Evolutionary conservation across 2,888 invertebrate genomes (phyloP).

Genomic region (Limnephilus lunatus): DNA sequence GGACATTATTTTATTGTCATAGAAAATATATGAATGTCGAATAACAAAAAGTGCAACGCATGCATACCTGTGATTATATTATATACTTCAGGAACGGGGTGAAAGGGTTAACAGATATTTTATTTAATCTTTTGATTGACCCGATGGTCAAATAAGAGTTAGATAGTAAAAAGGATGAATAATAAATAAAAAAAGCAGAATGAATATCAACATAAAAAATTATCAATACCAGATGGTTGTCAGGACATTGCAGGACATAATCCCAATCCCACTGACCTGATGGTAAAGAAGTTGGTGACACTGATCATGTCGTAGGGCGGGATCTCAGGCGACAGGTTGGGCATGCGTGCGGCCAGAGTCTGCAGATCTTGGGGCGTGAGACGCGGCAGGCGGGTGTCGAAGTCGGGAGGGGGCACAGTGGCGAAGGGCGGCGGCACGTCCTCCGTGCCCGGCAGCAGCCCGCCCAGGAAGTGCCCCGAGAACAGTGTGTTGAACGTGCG

Average conservation of each 20-base stretch:
- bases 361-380: constrained; percentile 81
- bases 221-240: too few species aligned
- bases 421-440: constrained; percentile 91
- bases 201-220: too few species aligned
- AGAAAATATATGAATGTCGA: too few species aligned
- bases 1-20: too few species aligned
- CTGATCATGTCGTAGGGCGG: constrained; percentile 83
- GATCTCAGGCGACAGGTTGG: constrained; percentile 81
- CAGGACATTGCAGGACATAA: neutral
- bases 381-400: constrained; percentile 85
- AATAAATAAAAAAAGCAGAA: too few species aligned
- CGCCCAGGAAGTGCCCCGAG: constrained; percentile 90
- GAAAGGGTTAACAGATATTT: too few species aligned
- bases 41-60: too few species aligned
- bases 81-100: too few species aligned
- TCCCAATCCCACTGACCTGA: constrained; percentile 72
- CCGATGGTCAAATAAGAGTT: too few species aligned
- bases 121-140: too few species aligned
- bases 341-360: constrained; percentile 80
- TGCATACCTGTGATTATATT: too few species aligned
- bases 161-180: too few species aligned
- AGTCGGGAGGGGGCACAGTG: constrained; percentile 86
- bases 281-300: constrained; percentile 84
- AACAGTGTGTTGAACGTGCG: constrained; percentile 87
- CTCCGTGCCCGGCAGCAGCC: constrained; percentile 93